Evolutionary conservation across 2,797 vertebrate genomes (phyloP).

Genomic region (Micromesistius poutassou): DNA sequence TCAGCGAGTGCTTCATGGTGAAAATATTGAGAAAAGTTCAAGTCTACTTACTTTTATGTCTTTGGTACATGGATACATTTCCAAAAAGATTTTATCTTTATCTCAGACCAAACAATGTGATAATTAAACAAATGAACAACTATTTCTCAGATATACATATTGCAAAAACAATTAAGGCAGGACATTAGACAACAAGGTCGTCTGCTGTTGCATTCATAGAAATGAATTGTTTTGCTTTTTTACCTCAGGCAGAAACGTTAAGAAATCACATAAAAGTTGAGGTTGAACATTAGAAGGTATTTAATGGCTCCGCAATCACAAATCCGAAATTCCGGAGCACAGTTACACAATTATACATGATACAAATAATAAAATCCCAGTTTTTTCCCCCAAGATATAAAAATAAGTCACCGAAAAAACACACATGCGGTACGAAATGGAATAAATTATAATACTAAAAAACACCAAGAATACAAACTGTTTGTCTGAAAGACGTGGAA

Average conservation of each 20-base stretch:
- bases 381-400: slow-evolving; percentile 61
- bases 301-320: slow-evolving; percentile 60
- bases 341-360: slow-evolving; percentile 50
- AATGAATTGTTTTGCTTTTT: background rate
- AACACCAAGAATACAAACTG: slow-evolving; percentile 52
- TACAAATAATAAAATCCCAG: slow-evolving; percentile 56
- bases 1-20: background rate
- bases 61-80: background rate
- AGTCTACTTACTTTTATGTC: too few species aligned
- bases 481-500: slow-evolving; percentile 38
- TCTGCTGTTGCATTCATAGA: background rate
- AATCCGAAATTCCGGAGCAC: slow-evolving; percentile 55
- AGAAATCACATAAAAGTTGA: slow-evolving; percentile 7
- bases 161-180: background rate
- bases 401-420: slow-evolving; percentile 56
- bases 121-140: background rate
- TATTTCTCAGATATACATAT: background rate
- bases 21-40: too few species aligned
- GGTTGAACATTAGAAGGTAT: slow-evolving; percentile 42
- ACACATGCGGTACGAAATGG: slow-evolving; percentile 58
- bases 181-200: background rate
- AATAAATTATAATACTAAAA: slow-evolving; percentile 65
- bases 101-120: background rate
- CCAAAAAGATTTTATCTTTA: background rate
- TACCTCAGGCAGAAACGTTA: background rate